phyloP scores from a whole-genome alignment of 2,797 vertebrate genomes.

The Anas georgica region DNA sequence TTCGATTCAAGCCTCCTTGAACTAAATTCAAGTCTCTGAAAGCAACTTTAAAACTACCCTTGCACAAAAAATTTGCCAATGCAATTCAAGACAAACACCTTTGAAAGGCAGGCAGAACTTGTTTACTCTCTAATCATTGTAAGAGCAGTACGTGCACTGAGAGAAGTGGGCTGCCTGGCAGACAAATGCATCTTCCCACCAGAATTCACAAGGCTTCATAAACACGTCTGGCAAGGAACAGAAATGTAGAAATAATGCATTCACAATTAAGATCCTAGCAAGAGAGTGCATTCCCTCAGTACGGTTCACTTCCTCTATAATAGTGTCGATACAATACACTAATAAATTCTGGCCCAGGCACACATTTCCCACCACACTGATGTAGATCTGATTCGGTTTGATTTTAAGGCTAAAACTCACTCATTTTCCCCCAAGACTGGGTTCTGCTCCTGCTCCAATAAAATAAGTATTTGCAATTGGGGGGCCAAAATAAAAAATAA shows the following conservation, averaged over 20 bases:
- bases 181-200: not conserved
- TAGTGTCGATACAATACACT: not conserved
- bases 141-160: not conserved
- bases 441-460: not conserved
- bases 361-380: not conserved
- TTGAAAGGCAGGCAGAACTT: not conserved
- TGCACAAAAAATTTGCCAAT: not conserved
- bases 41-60: not conserved
- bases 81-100: slow-evolving; percentile 7
- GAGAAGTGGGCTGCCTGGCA: slow-evolving; percentile 2
- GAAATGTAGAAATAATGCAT: slow-evolving; percentile 35
- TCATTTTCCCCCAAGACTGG: not conserved
- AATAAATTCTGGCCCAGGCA: not conserved
- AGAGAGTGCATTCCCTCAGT: not conserved
- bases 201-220: not conserved
- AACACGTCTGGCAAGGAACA: not conserved
- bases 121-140: not conserved
- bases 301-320: not conserved
- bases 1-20: not conserved
- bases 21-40: not conserved
- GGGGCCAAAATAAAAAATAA: not conserved
- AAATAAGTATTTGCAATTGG: not conserved
- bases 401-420: not conserved
- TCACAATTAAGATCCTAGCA: not conserved
- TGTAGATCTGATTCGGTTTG: not conserved